phyloP scores from a whole-genome alignment of 2,113 vertebrate species.

The Triplophysa tibetana region DNA sequence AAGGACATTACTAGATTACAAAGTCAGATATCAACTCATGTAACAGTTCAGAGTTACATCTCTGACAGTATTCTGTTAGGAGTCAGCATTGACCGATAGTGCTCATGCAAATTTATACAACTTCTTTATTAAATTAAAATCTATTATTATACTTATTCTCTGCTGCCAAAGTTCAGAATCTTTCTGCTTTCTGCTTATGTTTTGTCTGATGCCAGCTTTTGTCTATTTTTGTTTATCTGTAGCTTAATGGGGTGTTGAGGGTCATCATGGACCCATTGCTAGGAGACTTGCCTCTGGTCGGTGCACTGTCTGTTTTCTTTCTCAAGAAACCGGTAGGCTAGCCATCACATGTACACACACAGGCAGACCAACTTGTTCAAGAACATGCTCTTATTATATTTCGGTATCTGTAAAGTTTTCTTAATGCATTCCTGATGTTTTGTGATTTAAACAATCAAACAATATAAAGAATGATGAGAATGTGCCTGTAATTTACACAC shows the following conservation, averaged over 20 bases:
- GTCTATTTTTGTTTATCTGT: constrained; percentile 42
- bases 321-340: constrained; percentile 86
- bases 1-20: neutral
- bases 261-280: constrained; percentile 95
- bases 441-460: neutral
- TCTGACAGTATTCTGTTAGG: no score
- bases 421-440: neutral
- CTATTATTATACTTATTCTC: neutral
- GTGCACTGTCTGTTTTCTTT: constrained; percentile 92
- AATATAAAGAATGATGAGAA: constrained; percentile 14
- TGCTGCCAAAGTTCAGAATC: neutral
- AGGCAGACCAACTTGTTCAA: neutral
- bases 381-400: neutral
- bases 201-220: neutral
- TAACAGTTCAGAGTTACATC: no score
- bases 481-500: neutral
- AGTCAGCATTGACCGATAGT: neutral
- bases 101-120: neutral
- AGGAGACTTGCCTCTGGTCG: constrained; percentile 93
- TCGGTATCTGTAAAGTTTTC: neutral
- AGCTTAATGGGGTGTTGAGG: constrained; percentile 92
- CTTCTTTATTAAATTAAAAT: neutral
- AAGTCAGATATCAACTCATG: neutral
- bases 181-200: neutral
- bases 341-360: neutral